Evolutionary conservation across 2,888 invertebrate genomes (phyloP).

Genomic region (Tetropium fuscum): DNA sequence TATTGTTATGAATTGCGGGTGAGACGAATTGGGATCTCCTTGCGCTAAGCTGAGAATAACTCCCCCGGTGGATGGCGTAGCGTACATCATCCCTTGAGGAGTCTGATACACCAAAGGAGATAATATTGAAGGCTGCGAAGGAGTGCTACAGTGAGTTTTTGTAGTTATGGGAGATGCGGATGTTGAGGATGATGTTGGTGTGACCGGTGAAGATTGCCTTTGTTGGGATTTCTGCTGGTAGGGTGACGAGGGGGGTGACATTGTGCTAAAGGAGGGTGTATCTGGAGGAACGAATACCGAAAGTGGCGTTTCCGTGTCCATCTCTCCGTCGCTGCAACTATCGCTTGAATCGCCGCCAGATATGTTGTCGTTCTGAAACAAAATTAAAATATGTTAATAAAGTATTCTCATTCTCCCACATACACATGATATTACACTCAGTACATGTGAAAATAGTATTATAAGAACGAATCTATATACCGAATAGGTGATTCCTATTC

Average conservation of each 20-base stretch:
- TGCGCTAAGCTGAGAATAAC: constrained; percentile 65
- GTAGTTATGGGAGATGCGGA: constrained; percentile 39
- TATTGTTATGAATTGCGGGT: constrained; percentile 79
- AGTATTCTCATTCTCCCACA: background rate
- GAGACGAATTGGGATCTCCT: constrained; percentile 57
- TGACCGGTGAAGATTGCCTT: constrained; percentile 32
- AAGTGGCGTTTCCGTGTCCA: constrained; percentile 50
- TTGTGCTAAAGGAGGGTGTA: constrained; percentile 43
- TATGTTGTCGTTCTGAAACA: constrained; percentile 64
- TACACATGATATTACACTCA: too few relatives aligned
- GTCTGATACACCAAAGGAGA: constrained; percentile 65
- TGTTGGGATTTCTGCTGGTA: constrained; percentile 34
- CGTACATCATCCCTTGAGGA: constrained; percentile 67
- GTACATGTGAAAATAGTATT: too few relatives aligned
- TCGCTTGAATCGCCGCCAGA: constrained; percentile 62
- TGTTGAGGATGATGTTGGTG: constrained; percentile 29
- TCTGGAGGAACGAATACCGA: constrained; percentile 48
- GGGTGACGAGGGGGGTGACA: constrained; percentile 50
- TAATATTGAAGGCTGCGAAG: constrained; percentile 48
- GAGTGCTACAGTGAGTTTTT: constrained; percentile 33
- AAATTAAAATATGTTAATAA: constrained; percentile 29
- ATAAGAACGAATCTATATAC: too few relatives aligned
- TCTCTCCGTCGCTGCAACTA: constrained; percentile 63
- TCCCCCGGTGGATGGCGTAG: constrained; percentile 64
- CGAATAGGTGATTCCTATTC: too few relatives aligned